These are phyloP conservation scores for Parotia lawesii DNA, from an alignment of 2,113 vertebrate genomes.

Conservation along the genomic window DNA sequence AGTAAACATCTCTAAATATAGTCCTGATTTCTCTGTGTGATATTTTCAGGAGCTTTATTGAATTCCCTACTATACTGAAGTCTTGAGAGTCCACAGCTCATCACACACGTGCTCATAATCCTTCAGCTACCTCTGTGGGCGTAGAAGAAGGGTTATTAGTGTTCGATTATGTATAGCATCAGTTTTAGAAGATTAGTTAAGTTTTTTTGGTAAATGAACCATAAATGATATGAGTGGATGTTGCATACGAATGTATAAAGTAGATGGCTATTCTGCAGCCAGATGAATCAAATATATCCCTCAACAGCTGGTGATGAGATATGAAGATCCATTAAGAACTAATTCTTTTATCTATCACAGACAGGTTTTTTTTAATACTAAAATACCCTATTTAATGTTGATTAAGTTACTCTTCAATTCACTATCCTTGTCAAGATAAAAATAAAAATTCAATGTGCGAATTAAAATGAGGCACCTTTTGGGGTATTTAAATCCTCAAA, in stretches of 20 bases:
- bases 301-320: background rate
- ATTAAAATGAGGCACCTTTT: background rate
- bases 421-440: background rate
- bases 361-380: constrained; percentile 6
- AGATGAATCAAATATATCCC: background rate
- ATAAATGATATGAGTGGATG: background rate
- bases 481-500: constrained; percentile 39
- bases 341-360: background rate
- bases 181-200: background rate
- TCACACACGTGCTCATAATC: background rate
- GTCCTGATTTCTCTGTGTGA: background rate
- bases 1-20: background rate
- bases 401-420: background rate
- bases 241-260: background rate
- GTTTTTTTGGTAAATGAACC: background rate
- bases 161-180: background rate
- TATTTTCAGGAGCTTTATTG: background rate
- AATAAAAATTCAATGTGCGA: background rate
- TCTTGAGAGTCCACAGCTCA: background rate
- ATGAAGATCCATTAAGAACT: background rate
- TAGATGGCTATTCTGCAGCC: background rate
- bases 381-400: background rate
- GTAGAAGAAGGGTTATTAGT: background rate
- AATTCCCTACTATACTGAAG: background rate
- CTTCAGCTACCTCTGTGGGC: background rate